Evolutionary conservation across 2,113 vertebrate genomes (phyloP), one percentile per base, ranked within the genome.

Genomic region (Regulus satrapa): DNA sequence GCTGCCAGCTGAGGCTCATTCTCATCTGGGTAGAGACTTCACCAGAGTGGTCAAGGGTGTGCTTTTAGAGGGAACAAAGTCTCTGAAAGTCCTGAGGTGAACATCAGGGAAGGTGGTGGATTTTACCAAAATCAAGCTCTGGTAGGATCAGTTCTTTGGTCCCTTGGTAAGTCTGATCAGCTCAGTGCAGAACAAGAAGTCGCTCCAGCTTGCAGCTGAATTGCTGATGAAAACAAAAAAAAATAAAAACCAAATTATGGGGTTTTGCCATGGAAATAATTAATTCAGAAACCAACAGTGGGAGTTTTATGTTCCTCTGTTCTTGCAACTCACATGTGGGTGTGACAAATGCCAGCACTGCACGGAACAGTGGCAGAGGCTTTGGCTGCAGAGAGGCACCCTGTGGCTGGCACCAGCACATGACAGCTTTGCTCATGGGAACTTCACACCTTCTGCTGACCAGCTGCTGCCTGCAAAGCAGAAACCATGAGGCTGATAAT

Each of bases 311-410:
- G 66, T 69, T 89, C 56, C 77, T 72, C 56, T 41, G 43, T 29
- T 52, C 85, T 76, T 40, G 38, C 62, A 56, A 31, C 69, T 82
- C 87, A 54, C 40, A 24, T 48, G 43, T 0, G 5, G 45, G 43
- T 0, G 5, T 67, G 52, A 72, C 77, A 68, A 45, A 36, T 0
- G 0, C 7, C 49, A 2, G 72, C 1, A 0, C 38, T 4, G 10
- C 36, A 5, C 1, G 0, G 4, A 49, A 0, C 7, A 8, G 31
- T 45, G 75, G 55, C 72, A 48, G 51, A 26, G 9, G 66, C 19
- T 86, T 66, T 12, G 82, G 85, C 59, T 84, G 61, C 77, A 36
- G 43, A 59, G 55, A 55, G 55, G 26, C 41, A 21, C 29, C 15
- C 32, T 46, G 94, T 55, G 95, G 80, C 49, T 95, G 34, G 45